A percentile compares a stretch with the other conserved stretches of the same genome.
Evolutionary conservation across 2,113 vertebrate genomes (phyloP).

Genomic region (Psittacara wagleri): DNA sequence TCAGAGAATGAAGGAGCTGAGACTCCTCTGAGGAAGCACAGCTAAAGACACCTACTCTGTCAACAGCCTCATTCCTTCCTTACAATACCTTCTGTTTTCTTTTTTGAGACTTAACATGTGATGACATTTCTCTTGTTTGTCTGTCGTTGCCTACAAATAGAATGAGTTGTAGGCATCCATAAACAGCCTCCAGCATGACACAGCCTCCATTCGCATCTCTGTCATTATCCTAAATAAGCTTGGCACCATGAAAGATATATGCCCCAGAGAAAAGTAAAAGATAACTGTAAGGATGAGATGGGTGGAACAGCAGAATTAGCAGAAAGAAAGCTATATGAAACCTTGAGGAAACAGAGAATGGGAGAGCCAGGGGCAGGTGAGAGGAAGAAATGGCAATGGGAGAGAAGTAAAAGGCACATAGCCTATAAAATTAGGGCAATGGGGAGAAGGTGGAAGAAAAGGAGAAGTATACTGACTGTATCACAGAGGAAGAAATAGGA

Average conservation of each 20-base stretch:
- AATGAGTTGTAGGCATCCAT: constrained; percentile 36
- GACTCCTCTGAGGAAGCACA: background rate
- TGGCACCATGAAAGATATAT: background rate
- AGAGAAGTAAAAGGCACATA: background rate
- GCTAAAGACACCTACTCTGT: background rate
- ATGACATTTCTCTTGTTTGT: constrained; percentile 53
- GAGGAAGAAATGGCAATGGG: background rate
- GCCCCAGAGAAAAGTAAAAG: background rate
- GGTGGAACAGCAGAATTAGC: background rate
- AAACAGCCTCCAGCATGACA: constrained; percentile 39
- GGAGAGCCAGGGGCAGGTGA: background rate
- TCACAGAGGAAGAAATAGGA: background rate
- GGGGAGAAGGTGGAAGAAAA: background rate
- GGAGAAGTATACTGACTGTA: background rate
- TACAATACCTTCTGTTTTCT: constrained; percentile 39
- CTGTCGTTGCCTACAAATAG: constrained; percentile 45
- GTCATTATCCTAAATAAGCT: constrained; percentile 20
- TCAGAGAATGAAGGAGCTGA: background rate
- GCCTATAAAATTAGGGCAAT: background rate
- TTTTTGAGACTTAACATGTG: constrained; percentile 34
- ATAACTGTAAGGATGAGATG: background rate
- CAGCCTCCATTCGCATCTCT: background rate
- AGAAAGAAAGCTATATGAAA: background rate
- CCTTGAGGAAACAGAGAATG: background rate
- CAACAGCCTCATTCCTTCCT: constrained; percentile 21